Percentiles rank a stretch among this genome's conserved stretches.
Evolutionary conservation across 2,888 invertebrate species (phyloP).

Genomic region (Eristalis tenax): DNA sequence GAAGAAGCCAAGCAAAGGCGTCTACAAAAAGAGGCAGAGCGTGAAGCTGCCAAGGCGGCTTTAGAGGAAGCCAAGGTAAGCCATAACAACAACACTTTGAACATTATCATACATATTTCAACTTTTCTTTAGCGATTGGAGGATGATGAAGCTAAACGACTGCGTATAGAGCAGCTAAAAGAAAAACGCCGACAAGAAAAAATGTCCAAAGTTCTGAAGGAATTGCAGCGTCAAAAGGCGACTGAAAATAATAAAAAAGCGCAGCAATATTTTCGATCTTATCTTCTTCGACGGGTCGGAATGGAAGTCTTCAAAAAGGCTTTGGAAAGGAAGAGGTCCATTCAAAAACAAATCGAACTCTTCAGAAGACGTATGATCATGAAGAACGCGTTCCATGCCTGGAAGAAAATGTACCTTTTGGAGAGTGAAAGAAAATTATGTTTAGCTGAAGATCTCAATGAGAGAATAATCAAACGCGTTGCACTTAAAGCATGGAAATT

Average conservation of each 20-base stretch:
- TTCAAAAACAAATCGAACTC: slow-evolving; percentile 81
- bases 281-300: slow-evolving; percentile 78
- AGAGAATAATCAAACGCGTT: slow-evolving; percentile 82
- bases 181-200: slow-evolving; percentile 85
- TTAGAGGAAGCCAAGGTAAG: slow-evolving; percentile 80
- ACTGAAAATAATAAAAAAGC: slow-evolving; percentile 81
- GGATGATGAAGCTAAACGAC: slow-evolving; percentile 85
- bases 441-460: slow-evolving; percentile 83
- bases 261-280: slow-evolving; percentile 79
- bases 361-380: slow-evolving; percentile 82
- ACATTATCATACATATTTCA: not conserved
- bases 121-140: slow-evolving; percentile 76
- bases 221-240: slow-evolving; percentile 82
- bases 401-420: slow-evolving; percentile 83
- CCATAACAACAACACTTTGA: no score
- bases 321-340: slow-evolving; percentile 78
- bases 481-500: slow-evolving; percentile 82
- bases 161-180: slow-evolving; percentile 84
- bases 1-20: slow-evolving; percentile 80
- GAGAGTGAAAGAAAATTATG: slow-evolving; percentile 83
- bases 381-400: slow-evolving; percentile 82
- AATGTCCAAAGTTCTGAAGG: slow-evolving; percentile 84
- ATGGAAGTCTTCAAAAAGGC: slow-evolving; percentile 79
- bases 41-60: slow-evolving; percentile 80
- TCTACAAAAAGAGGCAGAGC: slow-evolving; percentile 78